Conservation (phyloP, 2,888 invertebrate species). For the Noctuana brunneofusca region DNA sequence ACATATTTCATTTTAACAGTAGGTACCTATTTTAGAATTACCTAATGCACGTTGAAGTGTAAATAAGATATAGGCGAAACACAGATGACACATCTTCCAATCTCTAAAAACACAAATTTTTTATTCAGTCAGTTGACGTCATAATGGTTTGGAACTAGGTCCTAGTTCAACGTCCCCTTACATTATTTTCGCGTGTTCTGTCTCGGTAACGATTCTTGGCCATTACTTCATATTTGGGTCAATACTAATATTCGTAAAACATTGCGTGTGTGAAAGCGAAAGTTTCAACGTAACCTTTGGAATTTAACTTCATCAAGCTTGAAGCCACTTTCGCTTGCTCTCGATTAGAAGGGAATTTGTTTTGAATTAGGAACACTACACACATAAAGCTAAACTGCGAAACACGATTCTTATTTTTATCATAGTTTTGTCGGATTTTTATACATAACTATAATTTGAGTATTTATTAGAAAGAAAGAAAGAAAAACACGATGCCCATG, state of each 20-base stretch:
- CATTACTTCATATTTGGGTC: constrained; percentile 44
- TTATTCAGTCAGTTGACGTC: constrained; percentile 25
- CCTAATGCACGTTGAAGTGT: not conserved
- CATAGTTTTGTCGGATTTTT: too few relatives aligned
- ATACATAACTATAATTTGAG: too few relatives aligned
- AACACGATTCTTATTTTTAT: not conserved
- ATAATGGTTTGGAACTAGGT: constrained; percentile 18
- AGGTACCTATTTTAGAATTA: not conserved
- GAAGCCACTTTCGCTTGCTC: constrained; percentile 27
- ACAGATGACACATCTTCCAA: not conserved
- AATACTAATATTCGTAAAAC: constrained; percentile 44
- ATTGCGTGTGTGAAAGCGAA: constrained; percentile 41
- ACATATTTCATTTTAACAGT: not conserved
- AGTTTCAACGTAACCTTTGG: constrained; percentile 36
- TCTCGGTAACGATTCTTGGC: constrained; percentile 33
- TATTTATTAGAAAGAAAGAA: too few relatives aligned
- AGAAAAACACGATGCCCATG: too few relatives aligned
- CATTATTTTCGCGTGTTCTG: constrained; percentile 32
- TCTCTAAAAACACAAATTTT: constrained; percentile 4
- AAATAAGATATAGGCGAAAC: not conserved
- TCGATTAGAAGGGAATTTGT: constrained; percentile 32
- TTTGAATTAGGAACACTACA: constrained; percentile 20
- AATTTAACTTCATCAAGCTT: constrained; percentile 39
- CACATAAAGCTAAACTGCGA: not conserved
- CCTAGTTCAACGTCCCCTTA: constrained; percentile 24